These are phyloP conservation scores for Atopsyche davidsoni DNA, from an alignment of 1,140 invertebrate genomes.

Conservation along the genomic window DNA sequence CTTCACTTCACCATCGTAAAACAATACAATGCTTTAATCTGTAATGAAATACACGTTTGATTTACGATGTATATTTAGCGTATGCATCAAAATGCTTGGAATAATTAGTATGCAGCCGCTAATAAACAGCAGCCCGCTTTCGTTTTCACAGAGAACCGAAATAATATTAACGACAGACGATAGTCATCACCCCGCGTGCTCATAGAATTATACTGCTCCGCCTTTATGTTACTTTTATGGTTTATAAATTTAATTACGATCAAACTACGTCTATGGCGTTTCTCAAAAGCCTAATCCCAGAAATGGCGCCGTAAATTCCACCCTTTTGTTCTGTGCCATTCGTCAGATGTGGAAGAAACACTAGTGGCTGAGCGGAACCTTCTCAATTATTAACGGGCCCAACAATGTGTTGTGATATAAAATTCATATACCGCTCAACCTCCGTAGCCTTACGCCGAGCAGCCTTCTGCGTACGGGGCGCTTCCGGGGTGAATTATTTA, in stretches of 20 bases:
- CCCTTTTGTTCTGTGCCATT: not conserved
- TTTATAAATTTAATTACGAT: conserved; percentile 8
- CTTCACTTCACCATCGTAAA: too few species aligned
- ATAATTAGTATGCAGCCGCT: too few species aligned
- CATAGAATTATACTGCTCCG: too few species aligned
- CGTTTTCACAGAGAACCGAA: too few species aligned
- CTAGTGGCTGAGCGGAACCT: not conserved
- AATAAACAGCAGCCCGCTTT: too few species aligned
- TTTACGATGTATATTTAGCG: too few species aligned
- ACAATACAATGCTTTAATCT: too few species aligned
- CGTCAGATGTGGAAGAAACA: not conserved
- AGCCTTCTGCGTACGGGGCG: not conserved
- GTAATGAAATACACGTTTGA: too few species aligned
- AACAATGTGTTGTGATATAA: conserved; percentile 9
- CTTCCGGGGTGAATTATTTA: conserved; percentile 2
- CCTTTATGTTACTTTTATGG: conserved; percentile 8
- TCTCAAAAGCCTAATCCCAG: not conserved
- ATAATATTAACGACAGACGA: too few species aligned
- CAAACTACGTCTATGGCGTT: conserved; percentile 1
- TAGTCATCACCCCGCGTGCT: not conserved
- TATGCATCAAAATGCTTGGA: too few species aligned
- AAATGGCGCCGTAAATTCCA: conserved; percentile 6
- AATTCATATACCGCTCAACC: conserved; percentile 7
- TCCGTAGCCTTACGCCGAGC: not conserved
- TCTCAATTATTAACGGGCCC: conserved; percentile 18